These are phyloP conservation scores for Drosophila ironensis DNA, from an alignment of 1,140 invertebrate genomes.

Conservation along the genomic window DNA sequence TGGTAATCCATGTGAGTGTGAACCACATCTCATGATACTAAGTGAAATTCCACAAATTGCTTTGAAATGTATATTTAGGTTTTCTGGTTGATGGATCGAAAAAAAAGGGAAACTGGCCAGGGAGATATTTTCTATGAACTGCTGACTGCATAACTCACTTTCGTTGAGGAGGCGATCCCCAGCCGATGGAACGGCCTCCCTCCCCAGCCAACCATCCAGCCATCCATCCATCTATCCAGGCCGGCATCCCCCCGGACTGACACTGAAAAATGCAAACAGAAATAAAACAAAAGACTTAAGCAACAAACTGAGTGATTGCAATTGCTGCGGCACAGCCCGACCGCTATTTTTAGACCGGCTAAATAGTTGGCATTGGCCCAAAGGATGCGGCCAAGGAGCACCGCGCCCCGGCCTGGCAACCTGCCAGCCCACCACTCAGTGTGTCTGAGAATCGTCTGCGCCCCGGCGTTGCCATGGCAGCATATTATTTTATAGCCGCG, in stretches of 20 bases:
- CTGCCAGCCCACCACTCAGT: neutral
- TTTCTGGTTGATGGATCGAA: conserved; percentile 23
- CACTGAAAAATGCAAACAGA: conserved; percentile 80
- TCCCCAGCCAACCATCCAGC: too few relatives aligned
- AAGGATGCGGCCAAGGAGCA: conserved; percentile 55
- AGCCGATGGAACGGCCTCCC: too few relatives aligned
- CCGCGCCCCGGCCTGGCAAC: neutral
- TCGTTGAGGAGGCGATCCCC: conserved; percentile 47
- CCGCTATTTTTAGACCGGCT: conserved; percentile 71
- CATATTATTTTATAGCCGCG: conserved; percentile 79
- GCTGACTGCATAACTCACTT: conserved; percentile 78
- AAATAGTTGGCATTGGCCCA: conserved; percentile 78
- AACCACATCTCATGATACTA: conserved; percentile 9
- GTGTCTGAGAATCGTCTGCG: conserved; percentile 31
- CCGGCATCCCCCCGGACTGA: conserved; percentile 35
- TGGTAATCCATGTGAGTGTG: too few relatives aligned
- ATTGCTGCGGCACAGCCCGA: conserved; percentile 57
- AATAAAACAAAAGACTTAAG: conserved; percentile 81
- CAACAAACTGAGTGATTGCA: conserved; percentile 80
- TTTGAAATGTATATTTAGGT: conserved; percentile 55
- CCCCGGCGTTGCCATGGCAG: conserved; percentile 65
- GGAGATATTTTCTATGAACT: conserved; percentile 72
- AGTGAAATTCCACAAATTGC: conserved; percentile 55
- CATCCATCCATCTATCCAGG: conserved; percentile 7
- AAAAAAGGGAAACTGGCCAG: neutral